Base-by-base conservation (phyloP, 2,113 vertebrate genomes). In the Pelodiscus sinensis region DNA sequence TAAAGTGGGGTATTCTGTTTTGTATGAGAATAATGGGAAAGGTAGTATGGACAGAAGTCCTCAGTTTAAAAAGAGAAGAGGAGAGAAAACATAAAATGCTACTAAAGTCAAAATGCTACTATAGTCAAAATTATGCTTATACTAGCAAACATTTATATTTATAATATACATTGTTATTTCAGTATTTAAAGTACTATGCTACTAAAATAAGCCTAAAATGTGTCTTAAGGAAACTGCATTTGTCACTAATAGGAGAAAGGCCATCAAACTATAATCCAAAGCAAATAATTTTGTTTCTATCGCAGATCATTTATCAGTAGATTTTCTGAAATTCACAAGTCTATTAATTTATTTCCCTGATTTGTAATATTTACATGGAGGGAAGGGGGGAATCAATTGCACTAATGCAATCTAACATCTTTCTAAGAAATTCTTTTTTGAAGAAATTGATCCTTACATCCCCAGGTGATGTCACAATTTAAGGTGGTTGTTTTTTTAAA, bases 101-200 rank as follows among this genome's bases (percentile, higher is more conserved):
- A 94, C 52, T 54, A 54, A 11, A 54, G 13, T 54, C 52, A 54
- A 54, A 54, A 44, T 1, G 24, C 79, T 68, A 82, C 84, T 2
- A 35, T 4, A 84, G 25, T 51, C 77, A 75, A 10, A 86, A 18
- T 82, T 81, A 95, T 92, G 89, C 92, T 60, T 35, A 58, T 9
- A 86, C 27, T 77, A 62, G 92, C 91, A 80, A 81, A 94, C 90
- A 94, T 56, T 10, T 71, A 35, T 71, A 71, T 71, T 71, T 21
- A 71, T 93, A 87, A 81, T 82, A 77, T 60, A 60, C 44, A 91
- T 56, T 50, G 71, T n/a, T 56, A 96, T 85, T 88, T 80, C 86
- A 80, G 6, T 65, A 50, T 60, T 82, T 88, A 15, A 91, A 52
- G 55, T 0, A 79, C 15, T 94, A 92, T 9, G 86, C 52, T 75